Base-by-base conservation (phyloP, 2,888 invertebrate species). In the Calameuta idolon region DNA sequence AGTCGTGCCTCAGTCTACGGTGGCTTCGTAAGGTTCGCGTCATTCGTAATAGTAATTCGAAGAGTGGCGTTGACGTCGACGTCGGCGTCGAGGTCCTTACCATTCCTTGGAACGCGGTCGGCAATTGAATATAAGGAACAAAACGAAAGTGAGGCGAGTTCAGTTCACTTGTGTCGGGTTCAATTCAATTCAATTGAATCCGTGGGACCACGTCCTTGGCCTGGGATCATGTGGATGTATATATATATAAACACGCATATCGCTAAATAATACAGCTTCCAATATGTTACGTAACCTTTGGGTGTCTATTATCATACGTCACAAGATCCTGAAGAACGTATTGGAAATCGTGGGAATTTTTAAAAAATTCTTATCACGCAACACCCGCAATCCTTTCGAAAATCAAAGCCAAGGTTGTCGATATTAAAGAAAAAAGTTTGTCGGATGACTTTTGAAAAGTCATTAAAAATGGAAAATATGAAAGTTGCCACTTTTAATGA, bases 131-230 rank as follows among this genome's bases (percentile, higher is more conserved):
- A 55, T 55, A 55, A 55, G 73, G 79, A 80, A 73, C 80, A 81
- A 83, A 80, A 79, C 79, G 82, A 83, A 82, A 82, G 83, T 80
- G 83, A 81, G 79, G 78, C 77, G 77, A 79, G 55, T 55, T 55
- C 55, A 55, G 55, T 23, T 55, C 55, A 55, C 55, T 55, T 23
- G 55, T 23, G 74, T 77, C 80, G 79, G 79, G 80, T 75, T 76
- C 79, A 55, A 9, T 55, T 55, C 55, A 83, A 82, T 83, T 78
- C 79, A 83, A 84, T 84, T 80, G 85, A 83, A 82, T 83, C 81
- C 85, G 83, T 84, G 85, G 82, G 85, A 83, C 76, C 81, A 78
- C 80, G 83, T 81, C 83, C 86, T 84, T 87, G 85, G 81, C 83
- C 83, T 79, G 80, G 79, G 83, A 81, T 82, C 83, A 79, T 76